Evolutionary conservation across 2,888 invertebrate genomes (phyloP), one percentile per base, ranked within the genome.

Genomic region (Entomobrya multifasciata): DNA sequence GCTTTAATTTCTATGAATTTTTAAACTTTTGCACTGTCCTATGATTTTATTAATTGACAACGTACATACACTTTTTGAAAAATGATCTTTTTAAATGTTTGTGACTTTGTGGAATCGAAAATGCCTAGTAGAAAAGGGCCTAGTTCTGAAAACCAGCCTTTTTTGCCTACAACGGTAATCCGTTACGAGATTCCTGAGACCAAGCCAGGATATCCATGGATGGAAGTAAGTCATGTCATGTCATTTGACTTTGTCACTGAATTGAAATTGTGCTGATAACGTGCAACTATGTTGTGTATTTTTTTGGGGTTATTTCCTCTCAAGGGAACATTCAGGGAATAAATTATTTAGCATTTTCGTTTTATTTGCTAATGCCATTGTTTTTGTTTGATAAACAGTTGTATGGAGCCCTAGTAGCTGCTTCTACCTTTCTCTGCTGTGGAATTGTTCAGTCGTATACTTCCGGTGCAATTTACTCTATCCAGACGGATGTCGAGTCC

Each of bases 391-490:
- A n/a, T 81, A 90, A 92, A 67, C 92, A 94, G 94, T 92, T 94
- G 92, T 93, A 94, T 92, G 93, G 94, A 91, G 94, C 94, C 13
- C 91, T 94, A 78, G 94, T 94, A 6, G 94, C 94, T 0, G 94
- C 94, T 1, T 90, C 94, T 89, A 93, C 94, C 13, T 94, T 94
- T 91, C 92, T 95, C 62, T 94, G 94, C 90, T 94, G 94, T 86
- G 95, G 95, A 0, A 92, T 94, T 87, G 94, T 94, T 74, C 92
- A 94, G 90, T 96, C 96, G 1, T 97, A 96, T 96, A 96, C 96
- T 0, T 96, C 97, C 0, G 96, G 82, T 1, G 83, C 87, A 44
- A 86, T 89, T n/a, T 80, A 86, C 25, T 88, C 96, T 0, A 92
- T 96, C 22, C 95, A 95, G 0, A 80, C 85, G 55, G 87, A 88